These are phyloP conservation scores for Panthera uncia DNA, from an alignment of 2,113 vertebrate species.

Conservation along the genomic window DNA sequence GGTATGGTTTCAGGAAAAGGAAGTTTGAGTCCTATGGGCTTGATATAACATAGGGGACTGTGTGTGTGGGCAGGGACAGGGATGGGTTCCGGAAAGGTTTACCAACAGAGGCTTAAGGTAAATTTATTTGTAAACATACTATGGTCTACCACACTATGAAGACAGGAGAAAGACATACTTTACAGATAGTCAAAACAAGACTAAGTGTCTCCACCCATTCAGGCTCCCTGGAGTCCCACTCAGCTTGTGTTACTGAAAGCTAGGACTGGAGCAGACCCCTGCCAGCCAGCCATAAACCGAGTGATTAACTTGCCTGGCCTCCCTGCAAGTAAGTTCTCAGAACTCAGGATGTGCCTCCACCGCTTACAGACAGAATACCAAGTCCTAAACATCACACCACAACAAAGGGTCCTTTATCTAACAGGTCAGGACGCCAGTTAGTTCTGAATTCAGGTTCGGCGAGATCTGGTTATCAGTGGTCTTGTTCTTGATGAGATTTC, in stretches of 20 bases:
- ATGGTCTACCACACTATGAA: not conserved
- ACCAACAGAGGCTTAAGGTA: not conserved
- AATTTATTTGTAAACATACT: slow-evolving; percentile 30
- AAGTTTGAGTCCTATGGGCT: not conserved
- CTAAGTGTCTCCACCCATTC: not conserved
- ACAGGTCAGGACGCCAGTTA: too few species aligned
- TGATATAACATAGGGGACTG: not conserved
- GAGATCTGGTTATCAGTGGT: not conserved
- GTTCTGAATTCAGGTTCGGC: not conserved
- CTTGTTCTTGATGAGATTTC: not conserved
- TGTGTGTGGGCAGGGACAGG: too few species aligned
- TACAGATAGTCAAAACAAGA: not conserved
- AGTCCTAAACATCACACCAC: not conserved
- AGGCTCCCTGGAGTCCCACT: not conserved
- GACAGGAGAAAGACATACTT: not conserved
- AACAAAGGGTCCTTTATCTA: not conserved
- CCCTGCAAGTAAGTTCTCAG: not conserved
- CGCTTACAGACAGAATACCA: not conserved
- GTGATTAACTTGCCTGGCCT: not conserved
- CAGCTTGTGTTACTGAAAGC: not conserved
- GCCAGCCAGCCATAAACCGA: not conserved
- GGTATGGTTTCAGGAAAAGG: not conserved
- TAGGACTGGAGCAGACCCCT: too few species aligned
- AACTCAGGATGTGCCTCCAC: not conserved
- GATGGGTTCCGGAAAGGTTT: not conserved